A percentile compares a stretch with the other conserved stretches of the same genome.
Conservation (phyloP, 2,113 vertebrate species). For the Rhipidura dahli region DNA sequence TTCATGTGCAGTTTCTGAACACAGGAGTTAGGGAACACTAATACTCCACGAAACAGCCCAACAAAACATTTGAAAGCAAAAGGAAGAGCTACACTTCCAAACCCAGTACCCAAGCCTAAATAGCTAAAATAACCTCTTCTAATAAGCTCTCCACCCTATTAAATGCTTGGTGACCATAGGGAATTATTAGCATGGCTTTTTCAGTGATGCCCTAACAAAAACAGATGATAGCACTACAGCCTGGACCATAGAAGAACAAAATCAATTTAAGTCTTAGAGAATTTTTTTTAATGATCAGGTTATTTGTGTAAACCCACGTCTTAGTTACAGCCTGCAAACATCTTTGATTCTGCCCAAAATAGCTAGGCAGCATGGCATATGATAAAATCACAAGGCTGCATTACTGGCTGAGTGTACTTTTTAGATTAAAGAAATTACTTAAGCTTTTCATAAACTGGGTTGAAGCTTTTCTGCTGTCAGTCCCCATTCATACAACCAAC, state of each 20-base stretch:
- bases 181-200: not conserved
- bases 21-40: not conserved
- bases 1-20: not conserved
- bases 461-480: not conserved
- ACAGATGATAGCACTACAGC: not conserved
- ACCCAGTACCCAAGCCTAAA: not conserved
- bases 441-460: not conserved
- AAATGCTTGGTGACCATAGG: not conserved
- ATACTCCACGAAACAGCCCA: not conserved
- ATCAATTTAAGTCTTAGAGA: not conserved
- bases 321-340: not conserved
- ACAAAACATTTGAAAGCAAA: not conserved
- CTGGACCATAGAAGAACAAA: not conserved
- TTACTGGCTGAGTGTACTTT: not conserved
- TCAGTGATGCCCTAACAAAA: not conserved
- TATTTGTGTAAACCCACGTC: not conserved
- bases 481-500: not conserved
- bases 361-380: not conserved
- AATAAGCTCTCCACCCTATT: not conserved
- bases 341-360: not conserved
- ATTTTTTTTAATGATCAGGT: not conserved
- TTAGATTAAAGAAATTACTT: not conserved
- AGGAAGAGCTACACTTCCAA: not conserved
- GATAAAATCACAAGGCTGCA: not conserved
- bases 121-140: not conserved